Evolutionary conservation across 2,888 invertebrate species (phyloP).

Genomic region (Rhagium mordax): DNA sequence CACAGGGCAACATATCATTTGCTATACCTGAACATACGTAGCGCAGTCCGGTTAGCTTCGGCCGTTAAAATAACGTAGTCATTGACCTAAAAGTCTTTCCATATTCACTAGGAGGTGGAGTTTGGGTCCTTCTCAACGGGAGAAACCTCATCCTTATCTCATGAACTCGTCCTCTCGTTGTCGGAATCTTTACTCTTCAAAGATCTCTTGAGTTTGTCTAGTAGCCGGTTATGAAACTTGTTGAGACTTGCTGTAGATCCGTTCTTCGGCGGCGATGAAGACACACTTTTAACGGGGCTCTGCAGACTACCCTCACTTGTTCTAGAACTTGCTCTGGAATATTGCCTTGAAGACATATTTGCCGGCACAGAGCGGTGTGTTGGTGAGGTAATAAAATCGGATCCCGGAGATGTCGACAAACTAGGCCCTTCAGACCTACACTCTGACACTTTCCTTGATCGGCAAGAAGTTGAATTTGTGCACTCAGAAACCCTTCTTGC

Average conservation of each 20-base stretch:
- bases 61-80: conserved; percentile 45
- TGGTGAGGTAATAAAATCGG: conserved; percentile 73
- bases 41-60: conserved; percentile 54
- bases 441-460: conserved; percentile 83
- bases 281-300: conserved; percentile 79
- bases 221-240: conserved; percentile 85
- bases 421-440: conserved; percentile 83
- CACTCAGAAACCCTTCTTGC: conserved; percentile 84
- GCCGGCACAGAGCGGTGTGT: conserved; percentile 79
- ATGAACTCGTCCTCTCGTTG: conserved; percentile 72
- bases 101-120: conserved; percentile 56
- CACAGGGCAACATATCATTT: conserved; percentile 63
- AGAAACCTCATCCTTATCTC: conserved; percentile 64
- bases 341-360: conserved; percentile 76
- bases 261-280: conserved; percentile 77
- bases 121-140: conserved; percentile 43
- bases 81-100: conserved; percentile 44
- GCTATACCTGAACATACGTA: conserved; percentile 60
- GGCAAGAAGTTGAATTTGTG: conserved; percentile 75
- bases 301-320: conserved; percentile 77
- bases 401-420: conserved; percentile 78
- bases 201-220: conserved; percentile 84
- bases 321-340: conserved; percentile 75
- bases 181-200: conserved; percentile 70
- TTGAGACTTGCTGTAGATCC: conserved; percentile 77